phyloP scores from a whole-genome alignment of 2,888 invertebrate genomes.

The Platycheirus rosarum region DNA sequence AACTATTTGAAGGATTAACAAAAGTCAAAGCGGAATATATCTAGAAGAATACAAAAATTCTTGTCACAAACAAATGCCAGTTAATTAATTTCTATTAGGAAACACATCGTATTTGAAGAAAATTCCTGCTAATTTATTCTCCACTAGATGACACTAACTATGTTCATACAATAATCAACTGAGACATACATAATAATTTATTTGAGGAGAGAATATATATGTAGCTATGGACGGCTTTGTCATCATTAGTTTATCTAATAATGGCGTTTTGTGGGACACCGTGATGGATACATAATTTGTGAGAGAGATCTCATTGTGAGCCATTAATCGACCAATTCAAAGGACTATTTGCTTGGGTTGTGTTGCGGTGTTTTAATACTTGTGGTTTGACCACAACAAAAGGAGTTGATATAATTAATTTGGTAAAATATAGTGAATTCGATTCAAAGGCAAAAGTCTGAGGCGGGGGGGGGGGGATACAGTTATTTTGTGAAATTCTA shows the following conservation, averaged over 20 bases:
- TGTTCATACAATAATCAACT: not conserved
- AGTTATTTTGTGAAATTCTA: no score
- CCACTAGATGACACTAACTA: not conserved
- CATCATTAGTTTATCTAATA: slow-evolving; percentile 46
- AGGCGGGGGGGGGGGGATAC: no score
- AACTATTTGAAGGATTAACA: no score
- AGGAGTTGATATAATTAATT: slow-evolving; percentile 1
- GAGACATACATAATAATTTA: not conserved
- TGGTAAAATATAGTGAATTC: no score
- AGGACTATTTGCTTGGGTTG: slow-evolving; percentile 35
- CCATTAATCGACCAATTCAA: slow-evolving; percentile 52
- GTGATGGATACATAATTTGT: slow-evolving; percentile 20
- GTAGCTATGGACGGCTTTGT: slow-evolving; percentile 51
- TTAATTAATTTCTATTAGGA: slow-evolving; percentile 52
- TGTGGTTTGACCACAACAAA: not conserved
- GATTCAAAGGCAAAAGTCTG: no score
- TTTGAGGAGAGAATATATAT: slow-evolving; percentile 51
- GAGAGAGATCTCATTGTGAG: slow-evolving; percentile 12
- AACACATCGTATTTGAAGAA: slow-evolving; percentile 42
- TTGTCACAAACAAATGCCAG: not conserved
- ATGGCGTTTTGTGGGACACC: slow-evolving; percentile 30
- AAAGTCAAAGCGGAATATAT: no score
- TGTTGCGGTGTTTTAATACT: slow-evolving; percentile 7
- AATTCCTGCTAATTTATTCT: not conserved
- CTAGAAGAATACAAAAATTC: no score